phyloP scores from a whole-genome alignment of 1,140 invertebrate species.

The Trachelipus rathkii region DNA sequence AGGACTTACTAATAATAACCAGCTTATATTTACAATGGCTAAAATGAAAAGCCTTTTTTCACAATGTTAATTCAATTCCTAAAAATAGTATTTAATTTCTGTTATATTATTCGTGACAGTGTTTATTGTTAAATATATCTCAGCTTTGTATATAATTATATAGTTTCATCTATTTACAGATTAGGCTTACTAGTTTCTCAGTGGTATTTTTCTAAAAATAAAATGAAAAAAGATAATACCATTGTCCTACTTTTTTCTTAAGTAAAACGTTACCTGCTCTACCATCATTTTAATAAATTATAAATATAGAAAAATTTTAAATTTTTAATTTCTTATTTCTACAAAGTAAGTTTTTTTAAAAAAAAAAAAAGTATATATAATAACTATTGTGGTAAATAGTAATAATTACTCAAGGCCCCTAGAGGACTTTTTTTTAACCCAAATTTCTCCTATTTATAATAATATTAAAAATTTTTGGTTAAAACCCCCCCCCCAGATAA shows the following conservation, averaged over 20 bases:
- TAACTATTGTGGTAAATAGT: too few species aligned
- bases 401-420: too few species aligned
- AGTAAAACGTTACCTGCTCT: neutral
- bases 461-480: too few species aligned
- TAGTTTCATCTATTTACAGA: constrained; percentile 16
- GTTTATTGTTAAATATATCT: constrained; percentile 16
- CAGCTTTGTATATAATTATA: constrained; percentile 27
- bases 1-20: too few species aligned
- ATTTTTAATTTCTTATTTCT: too few species aligned
- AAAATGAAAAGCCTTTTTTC: neutral
- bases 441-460: too few species aligned
- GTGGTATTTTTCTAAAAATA: neutral
- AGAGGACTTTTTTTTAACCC: too few species aligned
- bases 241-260: neutral
- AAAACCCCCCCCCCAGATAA: too few species aligned
- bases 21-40: too few species aligned
- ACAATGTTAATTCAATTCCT: constrained; percentile 21
- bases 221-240: neutral
- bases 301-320: too few species aligned
- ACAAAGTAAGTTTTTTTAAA: too few species aligned
- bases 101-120: constrained; percentile 19
- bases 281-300: neutral
- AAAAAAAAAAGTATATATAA: too few species aligned
- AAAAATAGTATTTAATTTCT: neutral
- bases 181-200: neutral